Evolutionary conservation across 2,888 invertebrate genomes (phyloP), one percentile per base, ranked within the genome.

Genomic region (Sminthurinus aureus): DNA sequence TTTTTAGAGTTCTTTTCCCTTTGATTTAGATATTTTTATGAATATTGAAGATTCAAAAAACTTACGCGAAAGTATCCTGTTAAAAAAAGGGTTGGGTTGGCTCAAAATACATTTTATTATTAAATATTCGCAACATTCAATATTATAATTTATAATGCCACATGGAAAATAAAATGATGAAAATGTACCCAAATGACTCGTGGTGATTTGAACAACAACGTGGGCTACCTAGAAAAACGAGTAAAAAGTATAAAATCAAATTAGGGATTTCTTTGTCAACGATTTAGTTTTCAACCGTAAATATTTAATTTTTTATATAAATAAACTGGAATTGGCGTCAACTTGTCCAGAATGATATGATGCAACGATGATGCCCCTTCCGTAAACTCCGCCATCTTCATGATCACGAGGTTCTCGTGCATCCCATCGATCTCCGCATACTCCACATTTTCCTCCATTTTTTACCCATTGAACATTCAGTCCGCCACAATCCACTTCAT

Each of bases 111-210:
- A 11, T 8, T 6, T n/a, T 66, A n/a, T 6, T 6, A n/a, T 66
- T 8, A 4, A n/a, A 66, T n/a, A 66, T 12, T 66, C 15, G 6
- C 66, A 66, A 66, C 15, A 66, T 8, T 6, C 15, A 66, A n/a
- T n/a, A 58, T 58, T n/a, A 66, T 66, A n/a, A 18, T 66, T 12
- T 0, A 51, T 51, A 80, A 69, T 50, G 13, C 26, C 26, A 20
- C 13, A 12, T 18, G 38, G 20, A 38, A 3, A 24, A 58, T 95
- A n/a, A n/a, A n/a, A n/a, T n/a, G n/a, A n/a, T n/a, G n/a, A n/a
- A n/a, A n/a, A n/a, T n/a, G n/a, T 92, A 0, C 97, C 97, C 89
- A 94, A 94, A 90, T 97, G 97, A 90, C 97, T 97, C 0, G 96
- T 96, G 0, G 97, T 97, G 73, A 97, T 90, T 89, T 97, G 96